Conservation (phyloP, 2,888 invertebrate species). For the Epinotia ramella region DNA sequence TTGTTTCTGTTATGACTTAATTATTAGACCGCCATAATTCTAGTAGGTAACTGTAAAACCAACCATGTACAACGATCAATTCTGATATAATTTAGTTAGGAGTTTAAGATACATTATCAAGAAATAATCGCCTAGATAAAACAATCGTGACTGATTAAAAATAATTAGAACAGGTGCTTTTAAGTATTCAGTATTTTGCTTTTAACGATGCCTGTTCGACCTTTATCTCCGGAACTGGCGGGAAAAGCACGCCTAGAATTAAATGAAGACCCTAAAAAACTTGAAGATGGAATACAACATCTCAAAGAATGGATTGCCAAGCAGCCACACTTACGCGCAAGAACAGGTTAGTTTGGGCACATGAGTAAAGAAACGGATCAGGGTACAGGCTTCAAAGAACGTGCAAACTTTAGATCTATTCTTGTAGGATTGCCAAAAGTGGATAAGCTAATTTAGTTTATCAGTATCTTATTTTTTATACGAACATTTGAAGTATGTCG, state of each 20-base stretch:
- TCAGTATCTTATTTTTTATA: too few relatives aligned
- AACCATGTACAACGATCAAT: background rate
- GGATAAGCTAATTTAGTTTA: too few relatives aligned
- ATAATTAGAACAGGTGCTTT: background rate
- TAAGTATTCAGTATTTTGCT: background rate
- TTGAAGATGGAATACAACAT: constrained; percentile 77
- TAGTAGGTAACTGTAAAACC: background rate
- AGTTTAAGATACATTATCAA: constrained; percentile 16
- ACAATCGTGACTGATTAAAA: constrained; percentile 2
- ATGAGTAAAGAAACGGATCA: background rate
- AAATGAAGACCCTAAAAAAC: constrained; percentile 80
- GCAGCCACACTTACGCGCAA: constrained; percentile 82
- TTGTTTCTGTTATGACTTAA: too few relatives aligned
- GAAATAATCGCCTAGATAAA: constrained; percentile 17
- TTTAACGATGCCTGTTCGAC: constrained; percentile 63
- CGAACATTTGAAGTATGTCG: too few relatives aligned
- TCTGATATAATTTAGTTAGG: background rate
- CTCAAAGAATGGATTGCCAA: constrained; percentile 85
- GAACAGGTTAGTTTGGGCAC: constrained; percentile 59
- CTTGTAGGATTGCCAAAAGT: too few relatives aligned
- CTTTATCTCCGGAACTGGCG: constrained; percentile 62
- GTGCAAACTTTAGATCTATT: background rate
- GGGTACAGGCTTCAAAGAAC: too few relatives aligned
- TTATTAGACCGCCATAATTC: background rate
- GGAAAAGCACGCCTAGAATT: constrained; percentile 80